Evolutionary conservation across 1,140 invertebrate genomes (phyloP).

Genomic region (Drosophila seguyi): DNA sequence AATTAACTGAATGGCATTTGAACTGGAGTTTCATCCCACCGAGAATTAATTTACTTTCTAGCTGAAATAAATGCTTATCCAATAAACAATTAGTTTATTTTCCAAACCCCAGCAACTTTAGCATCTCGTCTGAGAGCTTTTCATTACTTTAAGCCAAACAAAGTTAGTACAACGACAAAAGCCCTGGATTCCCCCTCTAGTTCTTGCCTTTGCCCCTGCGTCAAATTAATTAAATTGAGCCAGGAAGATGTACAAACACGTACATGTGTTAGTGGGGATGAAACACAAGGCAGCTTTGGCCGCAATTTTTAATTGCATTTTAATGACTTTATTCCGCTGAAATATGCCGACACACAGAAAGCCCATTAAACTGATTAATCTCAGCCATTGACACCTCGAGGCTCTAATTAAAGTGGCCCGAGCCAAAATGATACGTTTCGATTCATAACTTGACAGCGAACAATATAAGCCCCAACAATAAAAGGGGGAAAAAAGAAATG

Average conservation of each 20-base stretch:
- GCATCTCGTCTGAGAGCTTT: not conserved
- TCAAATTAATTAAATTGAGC: slow-evolving; percentile 73
- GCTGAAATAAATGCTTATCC: slow-evolving; percentile 29
- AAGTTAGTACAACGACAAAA: slow-evolving; percentile 26
- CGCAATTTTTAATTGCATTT: slow-evolving; percentile 80
- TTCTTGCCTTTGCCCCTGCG: slow-evolving; percentile 12
- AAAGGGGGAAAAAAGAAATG: not conserved
- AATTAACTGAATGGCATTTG: slow-evolving; percentile 9
- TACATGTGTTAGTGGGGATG: slow-evolving; percentile 9
- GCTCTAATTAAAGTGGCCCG: slow-evolving; percentile 51
- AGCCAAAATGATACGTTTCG: slow-evolving; percentile 34
- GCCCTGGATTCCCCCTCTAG: not conserved
- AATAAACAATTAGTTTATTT: slow-evolving; percentile 45
- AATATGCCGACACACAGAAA: slow-evolving; percentile 55
- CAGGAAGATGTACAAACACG: slow-evolving; percentile 59
- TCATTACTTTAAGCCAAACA: slow-evolving; percentile 49
- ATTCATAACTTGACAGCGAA: slow-evolving; percentile 42
- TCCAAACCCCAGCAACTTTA: not conserved
- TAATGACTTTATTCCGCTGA: slow-evolving; percentile 74
- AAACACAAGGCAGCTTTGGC: slow-evolving; percentile 23
- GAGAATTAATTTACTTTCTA: slow-evolving; percentile 14
- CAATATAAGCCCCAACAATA: slow-evolving; percentile 24
- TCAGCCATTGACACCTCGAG: slow-evolving; percentile 72
- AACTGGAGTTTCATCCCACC: not conserved
- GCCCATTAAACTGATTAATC: slow-evolving; percentile 79